Evolutionary conservation across 2,888 invertebrate genomes (phyloP).

Genomic region (Drosophila anceps): DNA sequence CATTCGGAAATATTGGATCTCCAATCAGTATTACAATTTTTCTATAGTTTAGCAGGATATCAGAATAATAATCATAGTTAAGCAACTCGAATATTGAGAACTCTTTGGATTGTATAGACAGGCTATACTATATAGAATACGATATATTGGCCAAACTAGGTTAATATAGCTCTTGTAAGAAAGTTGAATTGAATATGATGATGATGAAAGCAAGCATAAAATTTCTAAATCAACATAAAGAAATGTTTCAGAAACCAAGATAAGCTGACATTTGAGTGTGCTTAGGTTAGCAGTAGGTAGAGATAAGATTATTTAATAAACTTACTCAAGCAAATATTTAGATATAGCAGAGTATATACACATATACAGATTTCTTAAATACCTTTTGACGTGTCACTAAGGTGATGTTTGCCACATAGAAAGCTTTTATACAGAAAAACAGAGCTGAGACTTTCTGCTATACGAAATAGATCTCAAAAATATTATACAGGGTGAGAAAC

Average conservation of each 20-base stretch:
- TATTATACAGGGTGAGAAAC: not conserved
- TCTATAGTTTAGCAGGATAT: too few relatives aligned
- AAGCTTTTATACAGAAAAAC: not conserved
- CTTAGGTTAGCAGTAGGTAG: not conserved
- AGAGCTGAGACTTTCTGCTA: too few relatives aligned
- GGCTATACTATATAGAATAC: too few relatives aligned
- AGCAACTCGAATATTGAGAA: too few relatives aligned
- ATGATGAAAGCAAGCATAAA: not conserved
- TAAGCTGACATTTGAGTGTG: not conserved
- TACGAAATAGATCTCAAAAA: too few relatives aligned
- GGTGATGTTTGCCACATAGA: not conserved
- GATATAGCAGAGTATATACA: too few relatives aligned
- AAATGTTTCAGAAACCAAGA: not conserved
- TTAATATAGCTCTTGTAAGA: not conserved
- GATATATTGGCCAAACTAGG: not conserved
- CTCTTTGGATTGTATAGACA: too few relatives aligned
- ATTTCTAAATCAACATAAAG: not conserved
- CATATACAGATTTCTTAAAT: not conserved
- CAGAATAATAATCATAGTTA: too few relatives aligned
- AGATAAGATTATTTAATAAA: conserved; percentile 1
- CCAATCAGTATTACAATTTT: too few relatives aligned
- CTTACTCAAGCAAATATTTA: not conserved
- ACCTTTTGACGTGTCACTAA: not conserved
- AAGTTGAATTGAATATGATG: not conserved
- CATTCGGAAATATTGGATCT: too few relatives aligned